phyloP scores from a whole-genome alignment of 2,113 vertebrate genomes.

The Protomyctophum bolini region DNA sequence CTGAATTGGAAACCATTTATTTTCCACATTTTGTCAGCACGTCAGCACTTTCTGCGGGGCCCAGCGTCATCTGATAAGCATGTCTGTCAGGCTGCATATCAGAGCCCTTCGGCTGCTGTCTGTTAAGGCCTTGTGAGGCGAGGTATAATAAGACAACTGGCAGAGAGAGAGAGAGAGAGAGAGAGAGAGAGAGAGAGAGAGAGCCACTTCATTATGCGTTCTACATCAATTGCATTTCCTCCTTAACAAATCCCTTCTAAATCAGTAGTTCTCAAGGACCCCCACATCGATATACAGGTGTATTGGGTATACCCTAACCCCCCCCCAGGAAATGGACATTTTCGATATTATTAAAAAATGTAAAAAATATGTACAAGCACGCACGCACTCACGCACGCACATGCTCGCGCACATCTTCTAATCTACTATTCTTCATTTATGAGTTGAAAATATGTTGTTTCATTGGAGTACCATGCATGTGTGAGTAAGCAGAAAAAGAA shows the following conservation, averaged over 20 bases:
- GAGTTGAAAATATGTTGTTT: slow-evolving; percentile 11
- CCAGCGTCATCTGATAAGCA: slow-evolving; percentile 56
- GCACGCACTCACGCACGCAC: no score
- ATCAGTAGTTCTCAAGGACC: no score
- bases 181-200: no score
- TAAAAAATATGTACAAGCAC: no score
- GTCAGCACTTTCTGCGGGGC: slow-evolving; percentile 53
- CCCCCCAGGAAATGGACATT: no score
- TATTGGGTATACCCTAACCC: no score
- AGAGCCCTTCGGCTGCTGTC: slow-evolving; percentile 39
- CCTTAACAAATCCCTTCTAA: slow-evolving; percentile 64
- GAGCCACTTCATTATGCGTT: slow-evolving; percentile 56
- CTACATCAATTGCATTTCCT: slow-evolving; percentile 65
- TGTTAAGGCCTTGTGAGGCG: slow-evolving; percentile 22
- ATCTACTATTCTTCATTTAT: slow-evolving; percentile 1
- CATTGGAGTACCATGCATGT: slow-evolving; percentile 3
- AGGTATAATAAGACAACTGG: slow-evolving; percentile 34
- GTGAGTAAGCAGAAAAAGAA: slow-evolving; percentile 50
- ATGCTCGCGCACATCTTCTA: no score
- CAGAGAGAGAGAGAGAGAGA: slow-evolving; percentile 62
- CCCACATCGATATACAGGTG: no score
- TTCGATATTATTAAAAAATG: no score
- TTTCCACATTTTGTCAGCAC: slow-evolving; percentile 39
- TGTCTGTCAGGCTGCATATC: slow-evolving; percentile 56
- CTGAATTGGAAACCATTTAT: slow-evolving; percentile 30